phyloP scores from a whole-genome alignment of 1,140 invertebrate species.

The Periplaneta americana region DNA sequence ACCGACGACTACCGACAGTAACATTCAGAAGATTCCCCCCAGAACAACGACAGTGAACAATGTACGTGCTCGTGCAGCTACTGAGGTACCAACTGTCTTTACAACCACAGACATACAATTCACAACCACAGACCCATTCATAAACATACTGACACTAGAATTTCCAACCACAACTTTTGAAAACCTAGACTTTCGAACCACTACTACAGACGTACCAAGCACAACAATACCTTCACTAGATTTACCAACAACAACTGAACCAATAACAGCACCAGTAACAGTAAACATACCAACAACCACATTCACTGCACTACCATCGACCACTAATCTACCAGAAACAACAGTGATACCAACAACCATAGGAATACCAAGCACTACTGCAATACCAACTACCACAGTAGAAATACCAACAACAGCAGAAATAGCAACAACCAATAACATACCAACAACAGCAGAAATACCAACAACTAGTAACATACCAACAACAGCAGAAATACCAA shows the following conservation, averaged over 20 bases:
- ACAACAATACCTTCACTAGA: not conserved
- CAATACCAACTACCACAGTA: not conserved
- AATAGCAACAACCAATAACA: not conserved
- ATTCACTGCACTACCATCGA: not conserved
- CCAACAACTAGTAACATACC: not conserved
- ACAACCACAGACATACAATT: not conserved
- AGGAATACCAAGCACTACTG: not conserved
- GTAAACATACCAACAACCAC: not conserved
- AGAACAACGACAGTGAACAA: not conserved
- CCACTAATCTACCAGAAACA: not conserved
- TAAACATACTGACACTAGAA: not conserved
- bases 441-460: not conserved
- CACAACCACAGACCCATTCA: not conserved
- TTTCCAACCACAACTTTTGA: not conserved
- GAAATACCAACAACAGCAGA: slow-evolving; percentile 2
- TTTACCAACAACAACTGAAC: not conserved
- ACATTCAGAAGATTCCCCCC: not conserved
- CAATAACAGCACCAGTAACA: not conserved
- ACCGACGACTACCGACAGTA: not conserved
- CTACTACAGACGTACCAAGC: not conserved
- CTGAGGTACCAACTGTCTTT: not conserved
- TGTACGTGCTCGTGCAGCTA: not conserved
- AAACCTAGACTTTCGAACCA: not conserved
- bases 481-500: not conserved
- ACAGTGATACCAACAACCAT: not conserved